Evolutionary conservation across 1,140 invertebrate species (phyloP).

Genomic region (Papilio xuthus): DNA sequence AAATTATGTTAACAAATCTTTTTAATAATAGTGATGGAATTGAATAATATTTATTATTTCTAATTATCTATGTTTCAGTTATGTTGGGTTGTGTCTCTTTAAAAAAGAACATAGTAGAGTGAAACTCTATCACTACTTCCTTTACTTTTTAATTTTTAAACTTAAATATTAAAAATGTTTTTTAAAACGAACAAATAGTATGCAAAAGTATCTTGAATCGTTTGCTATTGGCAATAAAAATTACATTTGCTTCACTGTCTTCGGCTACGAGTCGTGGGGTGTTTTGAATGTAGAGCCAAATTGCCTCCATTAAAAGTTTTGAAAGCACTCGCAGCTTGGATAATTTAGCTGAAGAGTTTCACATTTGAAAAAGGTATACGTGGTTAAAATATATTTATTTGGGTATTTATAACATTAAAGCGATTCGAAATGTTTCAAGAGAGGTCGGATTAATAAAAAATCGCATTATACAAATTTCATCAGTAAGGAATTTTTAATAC

Average conservation of each 20-base stretch:
- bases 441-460: not conserved
- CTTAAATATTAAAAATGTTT: not conserved
- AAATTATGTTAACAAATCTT: too few species aligned
- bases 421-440: not conserved
- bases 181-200: not conserved
- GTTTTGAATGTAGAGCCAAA: conserved; percentile 77
- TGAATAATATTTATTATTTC: too few species aligned
- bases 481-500: not conserved
- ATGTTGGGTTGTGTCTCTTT: too few species aligned
- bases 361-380: conserved; percentile 57
- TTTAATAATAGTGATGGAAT: too few species aligned
- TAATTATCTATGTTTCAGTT: too few species aligned
- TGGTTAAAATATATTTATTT: conserved; percentile 44
- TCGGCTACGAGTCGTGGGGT: conserved; percentile 59
- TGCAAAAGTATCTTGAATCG: conserved; percentile 12
- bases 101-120: too few species aligned
- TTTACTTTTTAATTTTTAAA: not conserved
- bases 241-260: conserved; percentile 60
- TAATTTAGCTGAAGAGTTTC: conserved; percentile 77
- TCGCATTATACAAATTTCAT: not conserved
- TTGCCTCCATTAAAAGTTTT: conserved; percentile 80
- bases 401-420: conserved; percentile 16
- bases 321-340: conserved; percentile 78
- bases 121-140: too few species aligned
- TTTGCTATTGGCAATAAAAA: conserved; percentile 51